Evolutionary conservation across 2,888 invertebrate genomes (phyloP).

Genomic region (Acleris cristana): DNA sequence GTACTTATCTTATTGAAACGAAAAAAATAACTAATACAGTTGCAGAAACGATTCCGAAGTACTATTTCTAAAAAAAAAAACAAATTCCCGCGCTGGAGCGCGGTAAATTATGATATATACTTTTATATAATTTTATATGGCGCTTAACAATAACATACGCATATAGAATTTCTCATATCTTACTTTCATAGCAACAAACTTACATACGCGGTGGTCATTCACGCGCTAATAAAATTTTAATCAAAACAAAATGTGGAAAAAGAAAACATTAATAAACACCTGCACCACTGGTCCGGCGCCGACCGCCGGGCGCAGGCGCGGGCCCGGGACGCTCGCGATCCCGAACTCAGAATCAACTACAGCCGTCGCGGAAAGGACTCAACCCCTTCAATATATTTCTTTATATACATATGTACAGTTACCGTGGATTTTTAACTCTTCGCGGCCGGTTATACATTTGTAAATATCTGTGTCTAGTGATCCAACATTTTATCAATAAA

Average conservation of each 20-base stretch:
- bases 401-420: constrained; percentile 78
- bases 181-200: constrained; percentile 63
- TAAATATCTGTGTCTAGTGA: constrained; percentile 46
- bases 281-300: constrained; percentile 53
- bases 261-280: constrained; percentile 49
- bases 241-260: constrained; percentile 59
- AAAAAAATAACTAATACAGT: constrained; percentile 38
- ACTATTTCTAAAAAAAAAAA: constrained; percentile 30
- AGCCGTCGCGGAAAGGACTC: constrained; percentile 55
- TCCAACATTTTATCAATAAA: constrained; percentile 6
- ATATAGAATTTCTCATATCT: constrained; percentile 66
- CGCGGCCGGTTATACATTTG: constrained; percentile 38
- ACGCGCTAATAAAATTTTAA: constrained; percentile 74
- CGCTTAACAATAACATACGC: constrained; percentile 80
- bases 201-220: constrained; percentile 56
- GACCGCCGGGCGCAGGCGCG: constrained; percentile 24
- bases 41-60: constrained; percentile 25
- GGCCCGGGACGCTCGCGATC: constrained; percentile 2
- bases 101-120: constrained; percentile 43
- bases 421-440: constrained; percentile 52
- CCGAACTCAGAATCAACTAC: neutral
- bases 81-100: constrained; percentile 22
- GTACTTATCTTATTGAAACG: constrained; percentile 44
- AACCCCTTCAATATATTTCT: constrained; percentile 54
- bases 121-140: constrained; percentile 65